Percentiles rank a stretch among this genome's conserved stretches.
These are phyloP conservation scores for Cephonodes hylas DNA, from an alignment of 2,888 invertebrate species.

Conservation along the genomic window DNA sequence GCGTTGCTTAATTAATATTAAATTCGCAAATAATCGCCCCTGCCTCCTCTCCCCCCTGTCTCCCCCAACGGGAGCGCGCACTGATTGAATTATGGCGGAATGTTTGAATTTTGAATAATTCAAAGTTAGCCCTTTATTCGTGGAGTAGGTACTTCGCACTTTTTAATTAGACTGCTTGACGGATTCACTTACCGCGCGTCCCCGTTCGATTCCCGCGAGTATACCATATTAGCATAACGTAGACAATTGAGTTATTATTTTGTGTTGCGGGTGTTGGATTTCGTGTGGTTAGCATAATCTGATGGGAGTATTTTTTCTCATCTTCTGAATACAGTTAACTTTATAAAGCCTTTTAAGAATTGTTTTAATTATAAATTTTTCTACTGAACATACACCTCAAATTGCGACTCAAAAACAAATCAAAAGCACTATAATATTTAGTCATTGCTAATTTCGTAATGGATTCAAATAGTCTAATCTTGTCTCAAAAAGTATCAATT, in stretches of 20 bases:
- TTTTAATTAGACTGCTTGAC: conserved; percentile 38
- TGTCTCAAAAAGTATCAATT: too few relatives aligned
- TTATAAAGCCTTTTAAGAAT: too few relatives aligned
- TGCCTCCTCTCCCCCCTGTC: conserved; percentile 40
- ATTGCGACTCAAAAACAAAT: too few relatives aligned
- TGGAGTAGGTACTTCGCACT: conserved; percentile 37
- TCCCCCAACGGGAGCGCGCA: conserved; percentile 59
- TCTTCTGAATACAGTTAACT: too few relatives aligned
- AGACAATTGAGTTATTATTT: background rate
- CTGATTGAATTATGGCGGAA: conserved; percentile 80
- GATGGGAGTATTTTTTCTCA: background rate
- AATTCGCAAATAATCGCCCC: conserved; percentile 79
- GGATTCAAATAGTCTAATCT: too few relatives aligned
- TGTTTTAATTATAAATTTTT: too few relatives aligned
- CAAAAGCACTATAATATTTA: too few relatives aligned
- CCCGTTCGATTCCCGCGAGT: conserved; percentile 25
- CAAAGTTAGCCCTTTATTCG: conserved; percentile 73
- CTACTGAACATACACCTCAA: too few relatives aligned
- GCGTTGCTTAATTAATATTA: conserved; percentile 81
- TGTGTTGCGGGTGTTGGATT: background rate
- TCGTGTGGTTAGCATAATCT: background rate
- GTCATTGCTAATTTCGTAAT: too few relatives aligned
- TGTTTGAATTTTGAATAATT: conserved; percentile 79
- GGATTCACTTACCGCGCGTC: conserved; percentile 20
- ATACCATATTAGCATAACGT: conserved; percentile 4